Conservation (phyloP, 2,113 vertebrate species). For the Vanacampus margaritifer region DNA sequence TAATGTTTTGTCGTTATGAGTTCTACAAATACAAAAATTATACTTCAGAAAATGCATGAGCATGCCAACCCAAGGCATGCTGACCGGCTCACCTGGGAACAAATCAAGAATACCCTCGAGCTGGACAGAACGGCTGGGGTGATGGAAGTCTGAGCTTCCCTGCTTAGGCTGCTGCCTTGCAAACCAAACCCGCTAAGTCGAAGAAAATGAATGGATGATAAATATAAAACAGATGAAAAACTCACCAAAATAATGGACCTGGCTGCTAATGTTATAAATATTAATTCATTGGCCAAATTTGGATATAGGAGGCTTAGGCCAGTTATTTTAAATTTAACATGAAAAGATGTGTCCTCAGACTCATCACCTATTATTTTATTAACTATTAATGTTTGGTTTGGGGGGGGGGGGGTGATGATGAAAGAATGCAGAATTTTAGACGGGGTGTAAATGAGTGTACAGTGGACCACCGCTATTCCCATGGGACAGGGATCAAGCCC, state of each 20-base stretch:
- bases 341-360: not conserved
- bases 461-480: no score
- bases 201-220: not conserved
- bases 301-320: no score
- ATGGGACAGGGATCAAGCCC: not conserved
- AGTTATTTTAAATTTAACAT: not conserved
- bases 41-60: no score
- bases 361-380: not conserved
- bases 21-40: no score
- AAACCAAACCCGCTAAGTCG: not conserved
- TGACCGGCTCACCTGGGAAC: no score
- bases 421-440: not conserved
- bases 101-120: no score
- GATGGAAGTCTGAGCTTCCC: no score
- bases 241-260: not conserved
- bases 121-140: no score
- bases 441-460: no score
- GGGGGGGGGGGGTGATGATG: not conserved
- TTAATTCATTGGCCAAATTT: no score
- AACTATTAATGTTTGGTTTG: not conserved
- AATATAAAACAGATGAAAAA: not conserved
- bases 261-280: not conserved
- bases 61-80: no score
- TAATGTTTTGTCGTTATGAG: no score
- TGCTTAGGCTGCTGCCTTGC: not conserved